phyloP scores from a whole-genome alignment of 2,113 vertebrate species.

The Suricata suricatta region DNA sequence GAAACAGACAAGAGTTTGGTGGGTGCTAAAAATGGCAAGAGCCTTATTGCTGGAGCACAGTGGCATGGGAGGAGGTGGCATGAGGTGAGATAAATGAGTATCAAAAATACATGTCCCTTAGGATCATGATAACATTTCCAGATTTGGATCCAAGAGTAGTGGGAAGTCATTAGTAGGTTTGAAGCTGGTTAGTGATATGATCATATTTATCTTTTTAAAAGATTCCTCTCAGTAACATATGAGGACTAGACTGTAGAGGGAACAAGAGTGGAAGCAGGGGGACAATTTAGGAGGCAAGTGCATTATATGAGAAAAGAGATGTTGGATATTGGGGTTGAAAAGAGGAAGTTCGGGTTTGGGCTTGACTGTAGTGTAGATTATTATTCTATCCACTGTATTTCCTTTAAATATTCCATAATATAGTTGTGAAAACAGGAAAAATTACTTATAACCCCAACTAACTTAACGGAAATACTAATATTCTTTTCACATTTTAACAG shows the following conservation, averaged over 20 bases:
- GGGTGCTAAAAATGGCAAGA: neutral
- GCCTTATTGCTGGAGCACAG: neutral
- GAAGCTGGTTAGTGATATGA: neutral
- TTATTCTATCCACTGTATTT: neutral
- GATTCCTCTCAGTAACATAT: neutral
- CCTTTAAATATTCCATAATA: neutral
- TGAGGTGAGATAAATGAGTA: neutral
- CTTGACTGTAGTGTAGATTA: neutral
- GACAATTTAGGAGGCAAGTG: neutral
- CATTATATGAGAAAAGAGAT: neutral
- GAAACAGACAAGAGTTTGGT: neutral
- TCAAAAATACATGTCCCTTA: neutral
- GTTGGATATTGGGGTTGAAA: neutral
- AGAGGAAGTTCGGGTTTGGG: neutral
- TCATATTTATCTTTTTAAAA: neutral
- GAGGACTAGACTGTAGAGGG: neutral
- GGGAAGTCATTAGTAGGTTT: neutral
- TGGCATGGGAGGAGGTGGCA: too few species aligned
- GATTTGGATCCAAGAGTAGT: neutral
- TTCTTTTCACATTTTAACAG: neutral
- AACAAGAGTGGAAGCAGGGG: neutral
- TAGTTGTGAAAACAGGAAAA: neutral
- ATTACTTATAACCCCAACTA: neutral
- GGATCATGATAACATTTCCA: neutral
- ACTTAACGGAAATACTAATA: neutral